Evolutionary conservation across 2,797 vertebrate genomes (phyloP), one percentile per base, ranked within the genome.

Genomic region (Sarcoramphus papa): DNA sequence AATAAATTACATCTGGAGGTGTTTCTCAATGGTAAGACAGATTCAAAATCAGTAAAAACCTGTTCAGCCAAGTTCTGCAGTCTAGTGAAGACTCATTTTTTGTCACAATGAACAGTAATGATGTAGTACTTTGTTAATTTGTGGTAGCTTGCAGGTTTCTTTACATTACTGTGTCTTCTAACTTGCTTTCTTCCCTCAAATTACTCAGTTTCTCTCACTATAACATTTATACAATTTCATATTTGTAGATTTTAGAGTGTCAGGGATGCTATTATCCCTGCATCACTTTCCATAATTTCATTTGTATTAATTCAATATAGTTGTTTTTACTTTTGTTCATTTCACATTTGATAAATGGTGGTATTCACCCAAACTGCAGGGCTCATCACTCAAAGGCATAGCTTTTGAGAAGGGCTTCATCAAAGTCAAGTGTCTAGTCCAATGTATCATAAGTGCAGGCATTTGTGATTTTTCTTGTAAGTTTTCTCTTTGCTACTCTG

Each of bases 291-390:
- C 21, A 24, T 80, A 63, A 88, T 80, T 91, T 91, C 28, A 20
- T 83, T 92, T 80, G 7, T 68, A 90, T 92, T 92, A 83, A 93
- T 88, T 92, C 72, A 92, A 77, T 63, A 83, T 40, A 74, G 64
- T 56, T 76, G 43, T n/a, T 83, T 90, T 83, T 92, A 82, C 37
- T 82, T 83, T 62, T 95, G 30, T 80, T 92, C 40, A 63, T 88
- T 92, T 94, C 20, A 33, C 5, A 37, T 85, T 82, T 97, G 96
- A 95, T 74, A 92, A 92, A 96, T 91, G 72, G 33, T 60, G 20
- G 53, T 74, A 87, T 93, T 92, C 68, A 63, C 45, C 48, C 56
- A 83, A 54, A 83, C 56, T 48, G 31, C 72, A 62, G 82, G 56
- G 28, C 75, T 95, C 92, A 95, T 94, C 72, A 90, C 74, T 95